Conservation (phyloP, 2,888 invertebrate genomes). For the Cactoblastis cactorum region DNA sequence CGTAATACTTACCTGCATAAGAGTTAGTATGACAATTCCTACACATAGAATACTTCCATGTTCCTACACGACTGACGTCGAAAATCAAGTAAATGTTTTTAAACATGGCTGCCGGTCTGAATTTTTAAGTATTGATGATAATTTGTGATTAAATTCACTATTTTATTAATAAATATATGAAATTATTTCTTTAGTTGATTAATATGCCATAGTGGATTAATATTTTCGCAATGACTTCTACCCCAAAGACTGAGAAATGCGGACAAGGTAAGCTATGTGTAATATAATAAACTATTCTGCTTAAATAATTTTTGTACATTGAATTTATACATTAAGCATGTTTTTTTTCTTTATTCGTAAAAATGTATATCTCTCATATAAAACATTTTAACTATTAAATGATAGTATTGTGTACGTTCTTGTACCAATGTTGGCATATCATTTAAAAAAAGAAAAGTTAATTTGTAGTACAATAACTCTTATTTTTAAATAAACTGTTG, state of each 20-base stretch:
- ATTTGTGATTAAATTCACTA: constrained; percentile 50
- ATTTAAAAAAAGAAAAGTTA: too few species aligned
- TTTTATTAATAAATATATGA: constrained; percentile 28
- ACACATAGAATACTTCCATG: too few species aligned
- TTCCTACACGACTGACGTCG: constrained; percentile 5
- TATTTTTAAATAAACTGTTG: too few species aligned
- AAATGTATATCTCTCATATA: too few species aligned
- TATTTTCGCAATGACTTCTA: constrained; percentile 67
- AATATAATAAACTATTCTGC: constrained; percentile 30
- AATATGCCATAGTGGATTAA: constrained; percentile 63
- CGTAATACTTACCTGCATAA: too few species aligned
- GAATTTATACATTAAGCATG: too few species aligned
- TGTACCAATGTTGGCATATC: too few species aligned
- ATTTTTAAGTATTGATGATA: constrained; percentile 48
- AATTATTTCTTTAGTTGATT: constrained; percentile 38
- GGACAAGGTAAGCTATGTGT: constrained; percentile 66
- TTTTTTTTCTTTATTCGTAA: too few species aligned
- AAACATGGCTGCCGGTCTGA: constrained; percentile 76
- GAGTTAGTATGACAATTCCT: too few species aligned
- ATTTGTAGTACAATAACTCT: too few species aligned
- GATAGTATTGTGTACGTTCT: too few species aligned
- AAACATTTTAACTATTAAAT: too few species aligned
- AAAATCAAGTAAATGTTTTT: constrained; percentile 39
- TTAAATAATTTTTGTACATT: background rate
- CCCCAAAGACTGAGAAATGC: constrained; percentile 74